A percentile compares a stretch with the other conserved stretches of the same genome.
Conservation (phyloP, 2,113 vertebrate species). For the Nothoprocta pentlandii region DNA sequence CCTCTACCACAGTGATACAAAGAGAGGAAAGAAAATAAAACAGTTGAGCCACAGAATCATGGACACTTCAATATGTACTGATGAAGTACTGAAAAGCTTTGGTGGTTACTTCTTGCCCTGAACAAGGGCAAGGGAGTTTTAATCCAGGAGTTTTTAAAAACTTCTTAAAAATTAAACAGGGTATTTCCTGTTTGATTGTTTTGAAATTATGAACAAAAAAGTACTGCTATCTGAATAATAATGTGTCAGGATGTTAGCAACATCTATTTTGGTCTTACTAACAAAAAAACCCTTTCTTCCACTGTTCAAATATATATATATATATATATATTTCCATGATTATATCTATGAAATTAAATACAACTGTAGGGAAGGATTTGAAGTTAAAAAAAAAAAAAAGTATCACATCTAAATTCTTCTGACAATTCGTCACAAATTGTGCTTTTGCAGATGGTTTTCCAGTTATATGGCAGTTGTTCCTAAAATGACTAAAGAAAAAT, state of each 20-base stretch:
- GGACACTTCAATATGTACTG: background rate
- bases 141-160: background rate
- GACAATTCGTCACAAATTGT: slow-evolving; percentile 12
- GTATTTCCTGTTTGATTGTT: background rate
- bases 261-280: background rate
- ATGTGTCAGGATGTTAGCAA: background rate
- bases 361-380: background rate
- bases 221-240: background rate
- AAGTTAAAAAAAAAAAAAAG: background rate
- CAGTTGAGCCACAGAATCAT: background rate
- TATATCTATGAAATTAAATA: background rate
- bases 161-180: background rate
- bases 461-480: background rate
- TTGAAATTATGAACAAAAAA: background rate
- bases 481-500: slow-evolving; percentile 20
- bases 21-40: background rate
- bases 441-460: background rate
- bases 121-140: too few relatives aligned
- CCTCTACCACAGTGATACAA: background rate
- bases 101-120: background rate
- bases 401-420: slow-evolving; percentile 37
- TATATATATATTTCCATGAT: background rate
- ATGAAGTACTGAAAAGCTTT: background rate
- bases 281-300: background rate
- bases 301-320: background rate